Evolutionary conservation across 2,113 vertebrate genomes (phyloP), one percentile per base, ranked within the genome.

Genomic region (Sinocyclocheilus anophthalmus): DNA sequence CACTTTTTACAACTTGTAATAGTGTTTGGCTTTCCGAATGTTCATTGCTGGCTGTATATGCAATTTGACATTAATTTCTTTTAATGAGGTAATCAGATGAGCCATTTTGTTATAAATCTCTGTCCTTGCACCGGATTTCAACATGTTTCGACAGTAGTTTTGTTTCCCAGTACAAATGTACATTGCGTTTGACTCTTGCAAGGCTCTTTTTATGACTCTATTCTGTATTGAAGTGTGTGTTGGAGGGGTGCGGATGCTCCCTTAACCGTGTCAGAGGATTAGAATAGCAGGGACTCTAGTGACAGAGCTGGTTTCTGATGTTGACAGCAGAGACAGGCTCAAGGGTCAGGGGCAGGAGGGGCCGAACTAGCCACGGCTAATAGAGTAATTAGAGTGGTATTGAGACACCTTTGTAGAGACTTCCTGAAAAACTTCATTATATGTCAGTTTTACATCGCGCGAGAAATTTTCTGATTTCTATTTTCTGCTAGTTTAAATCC

Each of bases 311-410:
- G 84, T 81, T 83, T 77, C 76, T 81, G 70, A 85, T 45, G 69
- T 50, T 55, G n/a, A 48, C 22, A 53, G 37, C 57, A 37, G 70
- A 20, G 33, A 80, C 3, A 5, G 77, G 76, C 61, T 78, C 61
- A 84, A 70, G 85, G 88, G 90, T 86, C 90, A 87, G 73, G 55
- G 84, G 50, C 85, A 82, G 77, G 78, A 88, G 79, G 83, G 81
- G 63, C 24, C 50, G 50, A 87, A 81, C 77, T 65, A 85, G 84
- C 86, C 88, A 72, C 76, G 57, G 88, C 87, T 89, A 87, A 88
- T 89, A 84, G 85, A 89, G 80, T 91, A 86, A 92, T 89, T 87
- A 88, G 79, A 69, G 55, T 86, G 85, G 33, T 70, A 85, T 88
- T 90, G 87, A 90, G 88, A 70, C 61, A 69, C 76, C 90, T 90